A percentile compares a stretch with the other conserved stretches of the same genome.
Conservation (phyloP, 2,113 vertebrate species). For the Prunella fulvescens region DNA sequence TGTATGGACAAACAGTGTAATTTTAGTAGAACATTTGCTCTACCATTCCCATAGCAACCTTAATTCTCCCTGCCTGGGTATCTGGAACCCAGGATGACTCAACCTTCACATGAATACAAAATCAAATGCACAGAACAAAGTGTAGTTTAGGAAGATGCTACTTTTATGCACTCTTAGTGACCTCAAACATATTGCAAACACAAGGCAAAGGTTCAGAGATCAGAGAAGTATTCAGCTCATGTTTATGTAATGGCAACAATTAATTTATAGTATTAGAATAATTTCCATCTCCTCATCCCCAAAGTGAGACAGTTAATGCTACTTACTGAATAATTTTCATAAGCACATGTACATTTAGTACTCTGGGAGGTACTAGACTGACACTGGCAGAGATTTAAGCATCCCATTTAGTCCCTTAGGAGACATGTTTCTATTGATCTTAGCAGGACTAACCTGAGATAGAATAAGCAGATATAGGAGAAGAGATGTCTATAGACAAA, state of each 20-base stretch:
- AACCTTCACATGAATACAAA: not conserved
- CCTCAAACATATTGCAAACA: not conserved
- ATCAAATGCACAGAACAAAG: not conserved
- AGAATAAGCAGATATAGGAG: not conserved
- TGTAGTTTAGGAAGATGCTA: not conserved
- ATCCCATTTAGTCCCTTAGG: not conserved
- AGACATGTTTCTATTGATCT: not conserved
- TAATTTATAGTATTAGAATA: not conserved
- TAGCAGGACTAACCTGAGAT: not conserved
- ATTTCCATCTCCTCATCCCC: not conserved
- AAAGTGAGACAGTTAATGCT: not conserved
- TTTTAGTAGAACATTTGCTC: not conserved
- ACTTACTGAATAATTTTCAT: not conserved
- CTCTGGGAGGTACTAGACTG: not conserved
- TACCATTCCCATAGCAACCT: constrained; percentile 25
- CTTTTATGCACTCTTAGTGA: not conserved
- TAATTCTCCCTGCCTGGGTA: constrained; percentile 8
- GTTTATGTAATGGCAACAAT: not conserved
- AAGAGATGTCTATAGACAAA: not conserved
- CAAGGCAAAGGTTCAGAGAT: not conserved
- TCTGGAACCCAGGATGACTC: constrained; percentile 4
- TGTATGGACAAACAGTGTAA: not conserved
- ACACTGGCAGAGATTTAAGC: not conserved
- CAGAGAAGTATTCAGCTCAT: not conserved
- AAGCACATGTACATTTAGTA: not conserved